Conservation (phyloP, 2,888 invertebrate species). For the Linyphia triangularis region DNA sequence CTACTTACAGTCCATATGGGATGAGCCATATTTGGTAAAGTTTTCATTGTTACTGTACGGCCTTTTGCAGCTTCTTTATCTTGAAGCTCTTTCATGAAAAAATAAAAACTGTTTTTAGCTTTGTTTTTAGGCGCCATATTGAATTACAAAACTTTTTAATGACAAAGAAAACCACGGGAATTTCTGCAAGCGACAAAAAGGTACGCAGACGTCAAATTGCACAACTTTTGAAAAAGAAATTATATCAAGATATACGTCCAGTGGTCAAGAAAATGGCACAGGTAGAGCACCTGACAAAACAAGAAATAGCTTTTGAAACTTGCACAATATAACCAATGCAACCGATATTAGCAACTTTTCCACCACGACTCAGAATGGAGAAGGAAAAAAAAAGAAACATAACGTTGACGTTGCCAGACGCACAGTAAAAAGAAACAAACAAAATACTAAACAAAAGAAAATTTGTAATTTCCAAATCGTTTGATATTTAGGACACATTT, state of each 20-base stretch:
- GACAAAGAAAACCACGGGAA: neutral
- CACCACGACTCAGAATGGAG: too few species aligned
- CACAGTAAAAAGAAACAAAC: too few species aligned
- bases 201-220: neutral
- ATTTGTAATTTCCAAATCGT: too few species aligned
- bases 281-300: neutral
- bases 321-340: too few species aligned
- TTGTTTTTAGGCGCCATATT: constrained; percentile 59
- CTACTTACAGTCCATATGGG: constrained; percentile 56
- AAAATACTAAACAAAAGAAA: too few species aligned
- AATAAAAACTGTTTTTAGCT: constrained; percentile 59
- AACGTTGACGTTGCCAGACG: too few species aligned
- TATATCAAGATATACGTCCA: neutral
- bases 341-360: too few species aligned
- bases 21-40: constrained; percentile 15
- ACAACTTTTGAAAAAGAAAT: neutral
- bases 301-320: neutral
- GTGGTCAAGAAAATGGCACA: neutral
- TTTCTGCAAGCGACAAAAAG: neutral
- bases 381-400: too few species aligned
- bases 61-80: constrained; percentile 50
- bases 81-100: constrained; percentile 63
- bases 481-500: too few species aligned
- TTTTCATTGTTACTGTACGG: constrained; percentile 16
- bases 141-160: neutral